A percentile compares a stretch with the other conserved stretches of the same genome.
These are phyloP conservation scores for Stichodactyla helianthus DNA, from an alignment of 64 coral and sea anemone species.

Conservation along the genomic window DNA sequence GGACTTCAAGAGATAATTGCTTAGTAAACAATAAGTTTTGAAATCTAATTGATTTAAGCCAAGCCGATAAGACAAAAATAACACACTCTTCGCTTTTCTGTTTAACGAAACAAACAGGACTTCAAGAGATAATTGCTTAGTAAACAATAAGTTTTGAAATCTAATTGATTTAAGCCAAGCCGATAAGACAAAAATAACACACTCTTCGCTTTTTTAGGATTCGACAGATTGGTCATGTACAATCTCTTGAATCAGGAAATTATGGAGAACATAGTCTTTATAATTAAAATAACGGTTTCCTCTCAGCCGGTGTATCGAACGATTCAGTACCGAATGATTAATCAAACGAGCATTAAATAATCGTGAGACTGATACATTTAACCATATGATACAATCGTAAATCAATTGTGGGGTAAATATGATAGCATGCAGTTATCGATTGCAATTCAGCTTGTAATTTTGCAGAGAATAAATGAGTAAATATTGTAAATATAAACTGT, in stretches of 20 bases:
- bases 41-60: conserved; percentile 1
- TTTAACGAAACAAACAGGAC: background rate
- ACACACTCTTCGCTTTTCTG: background rate
- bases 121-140: background rate
- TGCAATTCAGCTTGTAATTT: background rate
- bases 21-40: background rate
- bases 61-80: background rate
- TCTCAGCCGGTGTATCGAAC: too few species aligned
- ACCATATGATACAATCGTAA: too few species aligned
- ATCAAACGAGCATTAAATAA: too few species aligned
- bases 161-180: background rate
- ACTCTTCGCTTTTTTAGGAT: background rate
- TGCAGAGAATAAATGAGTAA: background rate
- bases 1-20: background rate
- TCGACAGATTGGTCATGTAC: background rate
- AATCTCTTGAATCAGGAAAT: background rate
- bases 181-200: background rate
- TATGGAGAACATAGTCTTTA: background rate
- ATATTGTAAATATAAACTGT: conserved; percentile 16
- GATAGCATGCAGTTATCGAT: background rate
- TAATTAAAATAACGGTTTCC: too few species aligned
- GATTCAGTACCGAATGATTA: too few species aligned
- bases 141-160: background rate
- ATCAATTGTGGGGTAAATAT: background rate
- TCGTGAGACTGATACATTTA: too few species aligned